Evolutionary conservation across 2,113 vertebrate genomes (phyloP).

Genomic region (Oenanthe melanoleuca): DNA sequence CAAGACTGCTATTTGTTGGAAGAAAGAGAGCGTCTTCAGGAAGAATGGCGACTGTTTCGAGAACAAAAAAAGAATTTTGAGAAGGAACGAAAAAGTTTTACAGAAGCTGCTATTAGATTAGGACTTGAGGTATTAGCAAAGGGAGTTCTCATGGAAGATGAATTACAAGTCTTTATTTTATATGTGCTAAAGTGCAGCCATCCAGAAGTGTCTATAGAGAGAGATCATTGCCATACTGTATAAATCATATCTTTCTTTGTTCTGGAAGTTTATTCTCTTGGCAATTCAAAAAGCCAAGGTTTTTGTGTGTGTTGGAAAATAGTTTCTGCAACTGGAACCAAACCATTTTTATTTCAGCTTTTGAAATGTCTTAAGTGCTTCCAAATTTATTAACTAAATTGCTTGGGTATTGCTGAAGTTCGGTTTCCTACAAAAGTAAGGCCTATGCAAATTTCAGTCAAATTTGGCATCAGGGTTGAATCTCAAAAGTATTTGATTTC

Average conservation of each 20-base stretch:
- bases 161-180: background rate
- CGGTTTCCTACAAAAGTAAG: background rate
- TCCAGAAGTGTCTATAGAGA: background rate
- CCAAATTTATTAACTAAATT: background rate
- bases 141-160: background rate
- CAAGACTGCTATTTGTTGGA: constrained; percentile 93
- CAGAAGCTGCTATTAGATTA: constrained; percentile 94
- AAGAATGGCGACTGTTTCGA: constrained; percentile 92
- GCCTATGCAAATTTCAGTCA: background rate
- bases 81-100: constrained; percentile 91
- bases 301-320: background rate
- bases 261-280: background rate
- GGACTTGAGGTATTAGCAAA: constrained; percentile 86
- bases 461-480: background rate
- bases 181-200: background rate
- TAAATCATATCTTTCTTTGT: background rate
- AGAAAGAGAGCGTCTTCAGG: constrained; percentile 92
- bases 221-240: background rate
- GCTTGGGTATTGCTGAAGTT: background rate
- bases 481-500: background rate
- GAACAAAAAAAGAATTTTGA: constrained; percentile 97
- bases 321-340: background rate
- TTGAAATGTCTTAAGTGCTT: background rate
- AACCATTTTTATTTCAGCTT: background rate
- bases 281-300: background rate